Evolutionary conservation across 2,888 invertebrate species (phyloP).

Genomic region (Agriotes lineatus): DNA sequence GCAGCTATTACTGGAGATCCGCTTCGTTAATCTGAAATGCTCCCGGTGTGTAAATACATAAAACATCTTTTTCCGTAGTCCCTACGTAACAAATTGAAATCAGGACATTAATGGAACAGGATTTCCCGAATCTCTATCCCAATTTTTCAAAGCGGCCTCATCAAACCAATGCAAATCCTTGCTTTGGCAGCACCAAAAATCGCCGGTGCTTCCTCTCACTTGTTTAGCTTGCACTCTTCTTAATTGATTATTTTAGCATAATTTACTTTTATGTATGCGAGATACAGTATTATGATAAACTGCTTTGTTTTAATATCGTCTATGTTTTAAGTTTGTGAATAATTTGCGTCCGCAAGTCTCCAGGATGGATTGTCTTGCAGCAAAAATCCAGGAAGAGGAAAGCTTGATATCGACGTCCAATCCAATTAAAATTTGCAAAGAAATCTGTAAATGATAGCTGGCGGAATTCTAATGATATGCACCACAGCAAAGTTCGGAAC

Average conservation of each 20-base stretch:
- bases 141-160: constrained; percentile 9
- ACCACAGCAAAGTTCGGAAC: constrained; percentile 7
- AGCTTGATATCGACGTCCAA: not conserved
- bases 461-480: constrained; percentile 5
- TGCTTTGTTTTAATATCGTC: too few relatives aligned
- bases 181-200: not conserved
- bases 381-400: too few relatives aligned
- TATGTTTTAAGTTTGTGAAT: too few relatives aligned
- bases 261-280: too few relatives aligned
- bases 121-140: constrained; percentile 7
- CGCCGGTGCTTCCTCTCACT: not conserved
- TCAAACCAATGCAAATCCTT: constrained; percentile 3
- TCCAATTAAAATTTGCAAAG: constrained; percentile 12
- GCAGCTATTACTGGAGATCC: constrained; percentile 17
- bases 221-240: not conserved
- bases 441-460: not conserved
- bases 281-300: too few relatives aligned
- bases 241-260: constrained; percentile 5
- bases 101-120: constrained; percentile 15
- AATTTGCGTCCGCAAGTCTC: too few relatives aligned
- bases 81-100: constrained; percentile 25
- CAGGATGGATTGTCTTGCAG: too few relatives aligned
- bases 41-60: constrained; percentile 26
- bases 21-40: constrained; percentile 23
- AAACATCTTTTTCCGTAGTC: constrained; percentile 16